These are phyloP conservation scores for Campylomormyrus tamandua DNA, from an alignment of 2,113 vertebrate genomes.

Conservation along the genomic window DNA sequence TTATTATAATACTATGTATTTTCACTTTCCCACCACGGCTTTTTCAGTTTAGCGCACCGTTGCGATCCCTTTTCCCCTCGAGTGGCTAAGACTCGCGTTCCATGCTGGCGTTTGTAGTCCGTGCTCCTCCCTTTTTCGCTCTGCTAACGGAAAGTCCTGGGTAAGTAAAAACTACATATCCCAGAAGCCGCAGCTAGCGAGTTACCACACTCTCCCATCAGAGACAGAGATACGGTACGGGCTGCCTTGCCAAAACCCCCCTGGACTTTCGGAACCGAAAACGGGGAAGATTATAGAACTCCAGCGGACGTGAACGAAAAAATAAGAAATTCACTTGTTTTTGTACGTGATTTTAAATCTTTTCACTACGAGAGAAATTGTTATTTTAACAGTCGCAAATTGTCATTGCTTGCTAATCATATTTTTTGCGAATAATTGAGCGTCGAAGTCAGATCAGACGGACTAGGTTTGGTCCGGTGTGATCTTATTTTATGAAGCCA, in stretches of 20 bases:
- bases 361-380: constrained; percentile 52
- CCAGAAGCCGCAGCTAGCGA: constrained; percentile 51
- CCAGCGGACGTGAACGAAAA: constrained; percentile 45
- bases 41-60: constrained; percentile 67
- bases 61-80: constrained; percentile 68
- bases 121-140: constrained; percentile 51
- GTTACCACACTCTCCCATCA: constrained; percentile 58
- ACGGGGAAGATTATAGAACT: constrained; percentile 62
- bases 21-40: constrained; percentile 55
- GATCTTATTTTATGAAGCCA: constrained; percentile 39
- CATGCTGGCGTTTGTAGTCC: constrained; percentile 67
- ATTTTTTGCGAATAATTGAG: constrained; percentile 51
- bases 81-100: constrained; percentile 62
- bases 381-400: constrained; percentile 57
- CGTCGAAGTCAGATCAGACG: constrained; percentile 34
- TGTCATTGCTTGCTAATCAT: constrained; percentile 52
- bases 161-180: constrained; percentile 63
- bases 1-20: constrained; percentile 33
- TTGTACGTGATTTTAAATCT: constrained; percentile 45
- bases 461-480: constrained; percentile 50
- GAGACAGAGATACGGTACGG: constrained; percentile 67
- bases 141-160: constrained; percentile 53
- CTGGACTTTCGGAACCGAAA: constrained; percentile 67
- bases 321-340: constrained; percentile 48
- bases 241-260: constrained; percentile 61